Evolutionary conservation across 2,888 invertebrate species (phyloP).

Genomic region (Idaea aversata): DNA sequence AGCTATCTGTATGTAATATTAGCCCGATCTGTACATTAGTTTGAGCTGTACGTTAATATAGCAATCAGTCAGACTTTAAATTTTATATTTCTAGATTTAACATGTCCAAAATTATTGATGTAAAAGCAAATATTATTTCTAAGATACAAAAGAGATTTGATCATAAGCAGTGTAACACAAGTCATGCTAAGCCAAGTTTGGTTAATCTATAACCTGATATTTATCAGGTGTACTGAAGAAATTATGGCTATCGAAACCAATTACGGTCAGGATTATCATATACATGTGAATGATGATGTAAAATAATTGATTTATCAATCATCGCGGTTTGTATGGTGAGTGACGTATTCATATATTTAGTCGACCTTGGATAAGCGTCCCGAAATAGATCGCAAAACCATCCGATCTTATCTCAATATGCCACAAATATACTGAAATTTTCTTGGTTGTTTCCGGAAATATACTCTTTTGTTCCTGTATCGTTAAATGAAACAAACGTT

Average conservation of each 20-base stretch:
- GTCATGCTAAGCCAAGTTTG: too few relatives aligned
- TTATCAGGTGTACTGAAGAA: too few relatives aligned
- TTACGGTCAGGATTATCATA: background rate
- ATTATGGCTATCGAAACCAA: background rate
- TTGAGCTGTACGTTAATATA: too few relatives aligned
- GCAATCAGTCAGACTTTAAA: too few relatives aligned
- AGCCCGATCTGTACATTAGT: too few relatives aligned
- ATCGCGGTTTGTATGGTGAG: slow-evolving; percentile 11
- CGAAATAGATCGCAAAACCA: slow-evolving; percentile 38
- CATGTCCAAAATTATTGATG: background rate
- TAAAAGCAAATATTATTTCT: too few relatives aligned
- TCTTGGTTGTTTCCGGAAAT: background rate
- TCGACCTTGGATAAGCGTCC: slow-evolving; percentile 30
- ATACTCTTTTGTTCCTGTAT: too few relatives aligned
- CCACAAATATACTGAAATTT: slow-evolving; percentile 12
- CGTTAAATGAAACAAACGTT: background rate
- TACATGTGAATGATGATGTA: background rate
- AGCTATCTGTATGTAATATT: too few relatives aligned
- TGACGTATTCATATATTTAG: slow-evolving; percentile 4
- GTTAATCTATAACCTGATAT: too few relatives aligned
- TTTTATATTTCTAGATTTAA: background rate
- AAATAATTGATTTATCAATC: slow-evolving; percentile 7
- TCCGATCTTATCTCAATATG: slow-evolving; percentile 8
- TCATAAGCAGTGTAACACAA: background rate
- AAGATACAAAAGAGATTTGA: too few relatives aligned